Evolutionary conservation across 1,140 invertebrate genomes (phyloP).

Genomic region (Kradibia gibbosae): DNA sequence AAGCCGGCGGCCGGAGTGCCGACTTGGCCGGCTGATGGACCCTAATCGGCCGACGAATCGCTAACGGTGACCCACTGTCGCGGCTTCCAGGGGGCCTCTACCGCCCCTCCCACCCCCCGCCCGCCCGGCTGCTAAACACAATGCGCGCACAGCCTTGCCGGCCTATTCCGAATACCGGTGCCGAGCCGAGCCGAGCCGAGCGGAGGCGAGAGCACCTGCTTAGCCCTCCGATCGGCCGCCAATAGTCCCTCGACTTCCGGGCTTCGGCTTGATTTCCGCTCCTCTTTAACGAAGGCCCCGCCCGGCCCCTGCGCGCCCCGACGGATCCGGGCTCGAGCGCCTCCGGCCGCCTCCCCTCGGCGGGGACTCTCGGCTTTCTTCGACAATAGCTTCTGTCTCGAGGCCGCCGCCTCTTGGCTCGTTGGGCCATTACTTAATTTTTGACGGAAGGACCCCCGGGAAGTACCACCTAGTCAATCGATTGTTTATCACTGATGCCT

Average conservation of each 20-base stretch:
- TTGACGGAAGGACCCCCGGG: too few relatives aligned
- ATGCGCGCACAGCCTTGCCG: conserved; percentile 69
- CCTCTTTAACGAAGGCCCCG: too few relatives aligned
- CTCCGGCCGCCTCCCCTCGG: too few relatives aligned
- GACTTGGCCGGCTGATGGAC: conserved; percentile 57
- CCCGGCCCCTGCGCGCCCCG: not conserved
- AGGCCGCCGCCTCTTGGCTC: too few relatives aligned
- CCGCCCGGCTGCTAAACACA: conserved; percentile 66
- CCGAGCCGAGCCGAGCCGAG: conserved; percentile 50
- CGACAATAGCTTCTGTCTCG: too few relatives aligned
- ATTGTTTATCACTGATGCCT: too few relatives aligned
- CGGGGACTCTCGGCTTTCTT: too few relatives aligned
- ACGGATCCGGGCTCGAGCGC: too few relatives aligned
- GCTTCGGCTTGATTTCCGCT: conserved; percentile 30
- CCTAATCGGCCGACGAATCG: conserved; percentile 67
- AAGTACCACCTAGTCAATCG: too few relatives aligned
- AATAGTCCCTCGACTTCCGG: conserved; percentile 63
- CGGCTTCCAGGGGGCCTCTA: conserved; percentile 21
- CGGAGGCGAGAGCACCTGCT: conserved; percentile 64
- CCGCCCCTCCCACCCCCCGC: conserved; percentile 46
- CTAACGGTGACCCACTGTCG: conserved; percentile 68
- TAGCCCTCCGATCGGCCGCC: conserved; percentile 66
- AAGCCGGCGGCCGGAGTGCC: too few relatives aligned
- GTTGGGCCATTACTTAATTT: too few relatives aligned
- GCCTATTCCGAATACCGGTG: conserved; percentile 66